These are phyloP conservation scores for Channa argus DNA, from an alignment of 2,113 vertebrate genomes.

Conservation along the genomic window DNA sequence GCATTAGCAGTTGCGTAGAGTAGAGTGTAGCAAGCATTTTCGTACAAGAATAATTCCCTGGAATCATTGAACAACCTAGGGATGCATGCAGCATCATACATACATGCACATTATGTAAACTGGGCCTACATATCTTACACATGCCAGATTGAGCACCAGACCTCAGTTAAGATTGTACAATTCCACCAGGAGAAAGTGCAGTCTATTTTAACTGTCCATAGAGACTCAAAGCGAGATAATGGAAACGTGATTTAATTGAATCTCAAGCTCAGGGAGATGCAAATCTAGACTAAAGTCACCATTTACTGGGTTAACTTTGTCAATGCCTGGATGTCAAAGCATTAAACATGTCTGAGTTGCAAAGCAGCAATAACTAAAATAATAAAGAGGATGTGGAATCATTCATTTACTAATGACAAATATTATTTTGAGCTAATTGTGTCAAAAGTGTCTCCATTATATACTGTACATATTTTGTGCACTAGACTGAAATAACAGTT, in stretches of 20 bases:
- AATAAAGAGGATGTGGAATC: background rate
- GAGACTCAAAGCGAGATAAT: constrained; percentile 74
- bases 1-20: no score
- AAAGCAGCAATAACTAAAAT: background rate
- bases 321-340: constrained; percentile 6
- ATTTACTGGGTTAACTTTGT: constrained; percentile 55
- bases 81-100: no score
- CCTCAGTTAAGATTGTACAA: constrained; percentile 31
- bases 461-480: no score
- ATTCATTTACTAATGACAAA: no score
- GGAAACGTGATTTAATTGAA: constrained; percentile 76
- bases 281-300: constrained; percentile 52
- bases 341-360: constrained; percentile 14
- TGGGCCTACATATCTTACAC: background rate
- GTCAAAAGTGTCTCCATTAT: no score
- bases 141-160: constrained; percentile 50
- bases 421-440: no score
- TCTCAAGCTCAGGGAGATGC: constrained; percentile 63
- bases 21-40: no score
- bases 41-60: no score
- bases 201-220: constrained; percentile 74
- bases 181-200: constrained; percentile 52
- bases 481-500: no score
- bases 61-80: background rate
- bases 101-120: background rate